Evolutionary conservation across 2,797 vertebrate genomes (phyloP).

Genomic region (Xiphophorus birchmanni): DNA sequence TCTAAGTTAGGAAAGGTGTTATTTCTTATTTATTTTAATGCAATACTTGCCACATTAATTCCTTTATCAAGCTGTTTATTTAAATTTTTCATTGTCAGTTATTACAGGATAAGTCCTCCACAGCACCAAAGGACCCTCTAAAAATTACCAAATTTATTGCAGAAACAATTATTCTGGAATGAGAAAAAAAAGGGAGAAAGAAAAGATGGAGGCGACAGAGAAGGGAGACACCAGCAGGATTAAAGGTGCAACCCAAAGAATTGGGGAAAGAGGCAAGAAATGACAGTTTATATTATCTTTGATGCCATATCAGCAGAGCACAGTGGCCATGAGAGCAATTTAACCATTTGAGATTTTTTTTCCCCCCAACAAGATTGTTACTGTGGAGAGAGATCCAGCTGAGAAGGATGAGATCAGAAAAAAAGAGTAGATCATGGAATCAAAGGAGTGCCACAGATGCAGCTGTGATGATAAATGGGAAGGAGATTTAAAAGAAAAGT

Average conservation of each 20-base stretch:
- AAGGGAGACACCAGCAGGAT: not conserved
- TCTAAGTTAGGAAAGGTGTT: not conserved
- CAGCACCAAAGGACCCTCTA: not conserved
- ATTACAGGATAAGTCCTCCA: not conserved
- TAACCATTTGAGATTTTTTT: not conserved
- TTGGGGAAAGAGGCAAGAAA: not conserved
- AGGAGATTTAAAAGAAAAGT: not conserved
- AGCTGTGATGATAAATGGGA: not conserved
- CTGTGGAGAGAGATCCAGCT: not conserved
- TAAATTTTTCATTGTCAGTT: not conserved
- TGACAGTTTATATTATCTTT: not conserved
- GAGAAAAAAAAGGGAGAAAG: not conserved
- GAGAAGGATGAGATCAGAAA: not conserved
- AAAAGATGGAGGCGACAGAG: not conserved
- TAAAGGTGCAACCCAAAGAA: not conserved
- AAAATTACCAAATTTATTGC: not conserved
- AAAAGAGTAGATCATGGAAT: not conserved
- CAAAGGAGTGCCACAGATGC: not conserved
- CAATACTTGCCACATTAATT: not conserved
- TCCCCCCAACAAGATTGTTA: not conserved
- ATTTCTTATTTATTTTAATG: not conserved
- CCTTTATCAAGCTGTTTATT: not conserved
- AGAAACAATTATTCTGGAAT: too few species aligned
- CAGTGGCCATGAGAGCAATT: not conserved
- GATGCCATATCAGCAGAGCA: not conserved